These are phyloP conservation scores for Barypeithes pellucidus DNA, from an alignment of 2,888 invertebrate genomes.

Conservation along the genomic window DNA sequence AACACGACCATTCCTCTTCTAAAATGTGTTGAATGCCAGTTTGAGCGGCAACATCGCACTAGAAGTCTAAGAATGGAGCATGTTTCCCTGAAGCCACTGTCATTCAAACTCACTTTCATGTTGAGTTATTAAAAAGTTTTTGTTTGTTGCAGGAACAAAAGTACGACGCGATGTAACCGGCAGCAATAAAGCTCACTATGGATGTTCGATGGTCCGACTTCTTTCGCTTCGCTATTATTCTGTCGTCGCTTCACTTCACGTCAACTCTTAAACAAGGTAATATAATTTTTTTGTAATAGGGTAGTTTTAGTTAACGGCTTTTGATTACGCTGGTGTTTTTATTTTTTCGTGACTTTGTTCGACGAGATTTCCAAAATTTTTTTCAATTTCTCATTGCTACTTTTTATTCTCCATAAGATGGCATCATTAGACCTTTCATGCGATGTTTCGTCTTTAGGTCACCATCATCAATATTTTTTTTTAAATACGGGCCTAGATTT, in stretches of 20 bases:
- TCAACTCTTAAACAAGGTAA: constrained; percentile 66
- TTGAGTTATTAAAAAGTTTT: constrained; percentile 46
- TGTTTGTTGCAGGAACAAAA: constrained; percentile 65
- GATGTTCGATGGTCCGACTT: constrained; percentile 69
- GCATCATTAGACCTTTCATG: too few species aligned
- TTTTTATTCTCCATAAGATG: too few species aligned
- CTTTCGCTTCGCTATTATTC: constrained; percentile 64
- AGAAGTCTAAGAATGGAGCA: constrained; percentile 11
- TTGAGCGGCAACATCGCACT: neutral
- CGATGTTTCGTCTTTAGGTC: too few species aligned
- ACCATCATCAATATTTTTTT: too few species aligned
- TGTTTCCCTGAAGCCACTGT: constrained; percentile 20
- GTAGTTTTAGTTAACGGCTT: constrained; percentile 16
- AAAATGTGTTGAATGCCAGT: neutral
- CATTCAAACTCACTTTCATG: constrained; percentile 35
- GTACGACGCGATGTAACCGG: constrained; percentile 67
- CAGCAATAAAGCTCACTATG: constrained; percentile 66
- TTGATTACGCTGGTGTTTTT: constrained; percentile 12
- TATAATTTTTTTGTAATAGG: constrained; percentile 20
- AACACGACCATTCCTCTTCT: neutral
- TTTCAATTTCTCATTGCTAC: too few species aligned
- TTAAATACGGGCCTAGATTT: too few species aligned
- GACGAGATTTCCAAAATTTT: neutral
- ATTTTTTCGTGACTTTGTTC: neutral
- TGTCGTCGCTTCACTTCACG: constrained; percentile 65